Evolutionary conservation across 2,113 vertebrate genomes (phyloP).

Genomic region (Megaceryle maxima): DNA sequence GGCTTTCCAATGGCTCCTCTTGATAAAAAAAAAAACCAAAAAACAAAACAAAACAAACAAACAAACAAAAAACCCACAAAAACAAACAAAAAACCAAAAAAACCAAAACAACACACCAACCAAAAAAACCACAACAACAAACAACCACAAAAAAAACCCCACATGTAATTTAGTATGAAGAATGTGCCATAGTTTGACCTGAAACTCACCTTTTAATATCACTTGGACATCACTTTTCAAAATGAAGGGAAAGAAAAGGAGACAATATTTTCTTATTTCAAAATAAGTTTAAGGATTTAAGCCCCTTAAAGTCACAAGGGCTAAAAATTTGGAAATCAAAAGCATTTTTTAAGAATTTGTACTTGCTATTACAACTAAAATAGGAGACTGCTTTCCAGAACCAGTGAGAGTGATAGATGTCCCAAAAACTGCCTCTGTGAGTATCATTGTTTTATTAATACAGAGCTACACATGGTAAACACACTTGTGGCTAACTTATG

Average conservation of each 20-base stretch:
- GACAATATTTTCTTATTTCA: not conserved
- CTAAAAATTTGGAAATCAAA: not conserved
- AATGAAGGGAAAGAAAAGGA: not conserved
- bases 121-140: too few relatives aligned
- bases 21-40: not conserved
- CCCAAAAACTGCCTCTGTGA: not conserved
- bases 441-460: not conserved
- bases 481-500: accelerated
- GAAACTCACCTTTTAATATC: not conserved
- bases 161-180: too few relatives aligned
- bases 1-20: not conserved
- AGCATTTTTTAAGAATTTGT: not conserved
- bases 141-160: too few relatives aligned
- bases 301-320: not conserved
- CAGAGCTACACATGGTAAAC: not conserved
- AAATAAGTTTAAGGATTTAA: not conserved
- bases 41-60: too few relatives aligned
- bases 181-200: not conserved
- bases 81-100: too few relatives aligned
- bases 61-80: too few relatives aligned
- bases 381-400: not conserved
- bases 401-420: not conserved
- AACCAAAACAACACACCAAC: too few relatives aligned
- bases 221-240: not conserved
- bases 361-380: not conserved